These are phyloP conservation scores for Phymorhynchus buccinoides DNA, from an alignment of 1,140 invertebrate species.

Conservation along the genomic window DNA sequence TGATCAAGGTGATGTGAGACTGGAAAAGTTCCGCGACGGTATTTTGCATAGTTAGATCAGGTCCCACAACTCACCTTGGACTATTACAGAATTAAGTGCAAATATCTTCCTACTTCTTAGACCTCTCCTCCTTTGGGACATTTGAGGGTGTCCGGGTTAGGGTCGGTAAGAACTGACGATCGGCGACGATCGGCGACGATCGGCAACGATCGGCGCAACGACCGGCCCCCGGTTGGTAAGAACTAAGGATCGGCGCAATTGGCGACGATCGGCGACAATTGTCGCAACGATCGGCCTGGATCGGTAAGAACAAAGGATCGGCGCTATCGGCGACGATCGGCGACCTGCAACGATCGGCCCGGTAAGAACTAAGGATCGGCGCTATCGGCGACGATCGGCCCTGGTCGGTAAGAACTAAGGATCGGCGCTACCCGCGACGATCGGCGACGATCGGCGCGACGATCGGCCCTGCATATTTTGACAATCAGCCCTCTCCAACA, in stretches of 20 bases:
- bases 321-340: no score
- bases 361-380: no score
- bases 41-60: not conserved
- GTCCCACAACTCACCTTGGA: constrained; percentile 9
- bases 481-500: no score
- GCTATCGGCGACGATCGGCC: no score
- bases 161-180: not conserved
- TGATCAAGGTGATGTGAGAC: constrained; percentile 7
- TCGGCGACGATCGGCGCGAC: no score
- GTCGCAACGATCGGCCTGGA: no score
- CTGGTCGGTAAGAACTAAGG: no score
- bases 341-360: not conserved
- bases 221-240: not conserved
- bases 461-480: no score
- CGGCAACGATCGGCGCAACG: not conserved
- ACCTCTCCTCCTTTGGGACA: not conserved
- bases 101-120: constrained; percentile 11
- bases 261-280: no score
- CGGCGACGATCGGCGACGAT: not conserved
- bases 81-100: constrained; percentile 20
- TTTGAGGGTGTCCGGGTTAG: not conserved
- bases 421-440: no score
- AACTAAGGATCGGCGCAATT: no score
- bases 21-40: not conserved
- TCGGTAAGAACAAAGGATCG: no score